Evolutionary conservation across 2,797 vertebrate species (phyloP), one percentile per base, ranked within the genome.

Genomic region (Apogon talboti): DNA sequence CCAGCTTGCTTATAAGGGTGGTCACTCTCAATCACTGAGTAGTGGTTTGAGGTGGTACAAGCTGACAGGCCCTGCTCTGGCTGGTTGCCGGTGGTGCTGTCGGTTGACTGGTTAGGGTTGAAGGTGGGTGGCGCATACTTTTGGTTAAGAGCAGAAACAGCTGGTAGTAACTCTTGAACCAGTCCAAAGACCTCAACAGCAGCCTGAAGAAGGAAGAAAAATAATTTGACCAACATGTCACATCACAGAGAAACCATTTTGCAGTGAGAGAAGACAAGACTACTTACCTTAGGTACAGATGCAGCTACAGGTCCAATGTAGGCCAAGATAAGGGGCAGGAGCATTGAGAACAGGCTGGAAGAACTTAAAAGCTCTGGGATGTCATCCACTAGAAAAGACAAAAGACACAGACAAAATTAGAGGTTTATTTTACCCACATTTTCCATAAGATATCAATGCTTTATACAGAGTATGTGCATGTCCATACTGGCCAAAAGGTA

Each of bases 81-180:
- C 18, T 98, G 98, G 89, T 99, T 99, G 70, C 98, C 98, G 0
- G 98, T 98, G 11, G 97, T 97, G 90, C 98, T 99, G 82, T 99
- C 98, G n/a, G 98, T 99, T 58, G 98, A 99, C 74, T 99, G 98
- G 91, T 99, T 99, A 52, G 98, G 98, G 74, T 99, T 99, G 85
- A 99, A 99, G 13, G 96, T 95, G 76, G 97, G 97, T 7, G 98
- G 98, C 47, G 97, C 96, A 0, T 99, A 99, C 78, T 99, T 99
- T 92, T 99, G 98, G 90, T 99, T 99, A 83, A 99, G 91, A 79
- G 97, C 93, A 38, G 98, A 98, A 59, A 98, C 98, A 0, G 97
- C 95, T 24, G 98, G 98, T 61, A 99, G 94, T 65, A 99, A 88
- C 74, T 99, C 97, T 59, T 98, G 98, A 57, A 99, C 96, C 40